A percentile compares a stretch with the other conserved stretches of the same genome.
Evolutionary conservation across 2,113 vertebrate species (phyloP).

Genomic region (Chaenocephalus aceratus): DNA sequence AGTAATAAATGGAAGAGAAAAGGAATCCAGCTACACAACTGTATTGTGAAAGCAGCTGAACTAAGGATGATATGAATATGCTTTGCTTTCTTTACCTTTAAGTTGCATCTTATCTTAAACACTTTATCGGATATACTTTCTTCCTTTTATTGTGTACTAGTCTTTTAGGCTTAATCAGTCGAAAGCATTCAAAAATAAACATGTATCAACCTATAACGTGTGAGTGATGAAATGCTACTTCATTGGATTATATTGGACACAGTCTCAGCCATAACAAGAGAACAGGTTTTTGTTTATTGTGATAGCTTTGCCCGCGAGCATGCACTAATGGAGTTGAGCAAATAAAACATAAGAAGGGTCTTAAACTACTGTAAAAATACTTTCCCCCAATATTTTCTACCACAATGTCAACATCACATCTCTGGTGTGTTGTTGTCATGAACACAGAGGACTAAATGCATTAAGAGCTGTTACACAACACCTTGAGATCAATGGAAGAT

Average conservation of each 20-base stretch:
- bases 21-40: no score
- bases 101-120: neutral
- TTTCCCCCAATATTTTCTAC: no score
- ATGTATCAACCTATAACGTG: neutral
- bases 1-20: no score
- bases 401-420: no score
- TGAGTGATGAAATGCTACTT: neutral
- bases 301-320: neutral
- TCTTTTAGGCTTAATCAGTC: neutral
- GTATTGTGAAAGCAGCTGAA: neutral
- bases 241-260: no score
- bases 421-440: neutral
- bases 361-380: neutral
- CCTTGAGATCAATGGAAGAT: conserved; percentile 17
- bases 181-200: neutral
- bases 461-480: conserved; percentile 18
- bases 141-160: neutral
- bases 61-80: neutral
- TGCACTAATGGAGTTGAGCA: neutral
- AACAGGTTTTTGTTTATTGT: neutral
- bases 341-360: neutral
- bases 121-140: no score
- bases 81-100: neutral
- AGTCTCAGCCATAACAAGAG: neutral
- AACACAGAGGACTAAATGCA: neutral